Base-by-base conservation (phyloP, 1,140 invertebrate genomes). In the Coptotermes formosanus region DNA sequence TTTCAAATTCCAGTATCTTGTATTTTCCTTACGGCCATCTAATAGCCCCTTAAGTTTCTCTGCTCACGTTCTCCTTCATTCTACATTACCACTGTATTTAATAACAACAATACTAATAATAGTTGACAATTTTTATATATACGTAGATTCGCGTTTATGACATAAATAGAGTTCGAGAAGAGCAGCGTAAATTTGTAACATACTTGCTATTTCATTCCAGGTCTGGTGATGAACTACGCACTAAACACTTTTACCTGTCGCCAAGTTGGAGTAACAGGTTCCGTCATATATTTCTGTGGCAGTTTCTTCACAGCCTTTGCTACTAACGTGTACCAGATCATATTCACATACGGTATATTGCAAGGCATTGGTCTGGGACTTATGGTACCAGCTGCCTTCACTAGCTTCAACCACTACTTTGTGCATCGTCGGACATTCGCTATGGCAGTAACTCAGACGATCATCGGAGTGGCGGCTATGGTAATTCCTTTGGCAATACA, bases 281-380 rank as follows among this genome's bases (percentile, higher is more conserved):
- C 94, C 2, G 88, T 93, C 32, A 91, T 96, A 86, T 94, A 93
- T 86, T 94, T 93, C 23, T 89, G 93, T 25, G 95, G 94, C 11
- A 91, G 95, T 44, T 93, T 95, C 9, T 90, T 93, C 59, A 95
- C 95, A 7, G 94, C 94, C 9, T 93, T 93, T 6, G 95, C 95
- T 2, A 92, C 92, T 86, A 95, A 94, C 88, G 94, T 96, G 92
- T 91, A 92, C 7, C 94, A 96, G 88, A 95, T 96, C 83, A 89
- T 96, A 55, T 92, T 93, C 84, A 95, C 95, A 9, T 96, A 95
- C 90, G 95, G 95, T 92, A 93, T 96, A 90, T 91, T 96, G 88
- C 95, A 82, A 91, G 91, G 91, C 48, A 75, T 91, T 43, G 92
- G 93, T 30, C 93, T 94, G 83, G 94, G 93, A 1, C 90, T 94